Evolutionary conservation across 2,113 vertebrate species (phyloP).

Genomic region (Cepphus grylle): DNA sequence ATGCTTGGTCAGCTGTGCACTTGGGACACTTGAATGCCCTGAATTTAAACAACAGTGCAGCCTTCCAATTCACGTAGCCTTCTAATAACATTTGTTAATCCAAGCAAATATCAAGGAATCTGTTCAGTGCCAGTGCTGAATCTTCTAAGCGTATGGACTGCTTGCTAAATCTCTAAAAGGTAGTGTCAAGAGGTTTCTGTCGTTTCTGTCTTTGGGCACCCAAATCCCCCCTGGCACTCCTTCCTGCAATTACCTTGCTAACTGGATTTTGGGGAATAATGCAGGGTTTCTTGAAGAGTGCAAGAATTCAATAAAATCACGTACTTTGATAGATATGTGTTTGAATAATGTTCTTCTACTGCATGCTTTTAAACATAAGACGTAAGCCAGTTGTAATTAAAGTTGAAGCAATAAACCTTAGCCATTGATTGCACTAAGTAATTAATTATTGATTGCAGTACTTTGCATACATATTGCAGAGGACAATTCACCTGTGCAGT

Average conservation of each 20-base stretch:
- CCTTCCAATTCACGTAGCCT: conserved; percentile 32
- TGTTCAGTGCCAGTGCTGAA: conserved; percentile 12
- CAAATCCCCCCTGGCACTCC: background rate
- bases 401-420: conserved; percentile 43
- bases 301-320: background rate
- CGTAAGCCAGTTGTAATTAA: conserved; percentile 26
- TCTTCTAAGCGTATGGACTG: background rate
- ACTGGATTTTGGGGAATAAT: background rate
- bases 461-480: conserved; percentile 29
- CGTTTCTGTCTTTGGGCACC: background rate
- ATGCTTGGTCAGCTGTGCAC: background rate
- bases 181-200: background rate
- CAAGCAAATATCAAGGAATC: conserved; percentile 42
- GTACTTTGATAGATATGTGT: background rate
- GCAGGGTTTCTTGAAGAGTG: background rate
- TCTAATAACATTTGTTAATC: conserved; percentile 43
- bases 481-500: conserved; percentile 27
- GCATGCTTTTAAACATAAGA: background rate
- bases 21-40: conserved; percentile 18
- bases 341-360: background rate
- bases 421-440: conserved; percentile 46
- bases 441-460: conserved; percentile 58
- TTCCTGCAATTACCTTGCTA: background rate
- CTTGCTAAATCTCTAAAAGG: background rate
- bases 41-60: conserved; percentile 14